phyloP scores from a whole-genome alignment of 2,797 vertebrate genomes.

The Tokudaia muenninki region DNA sequence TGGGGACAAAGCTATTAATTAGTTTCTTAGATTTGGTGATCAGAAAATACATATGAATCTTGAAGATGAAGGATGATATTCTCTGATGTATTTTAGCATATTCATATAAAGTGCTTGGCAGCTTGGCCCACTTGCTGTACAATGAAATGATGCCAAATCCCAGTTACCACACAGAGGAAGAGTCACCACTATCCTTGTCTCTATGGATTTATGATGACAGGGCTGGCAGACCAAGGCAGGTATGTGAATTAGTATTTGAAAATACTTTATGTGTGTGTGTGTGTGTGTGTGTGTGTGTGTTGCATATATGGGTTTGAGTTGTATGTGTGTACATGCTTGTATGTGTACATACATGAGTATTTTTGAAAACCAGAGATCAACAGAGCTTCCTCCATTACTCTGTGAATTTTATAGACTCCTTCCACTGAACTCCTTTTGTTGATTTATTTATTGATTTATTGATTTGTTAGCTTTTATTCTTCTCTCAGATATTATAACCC shows the following conservation, averaged over 20 bases:
- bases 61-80: not conserved
- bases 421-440: not conserved
- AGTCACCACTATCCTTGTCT: not conserved
- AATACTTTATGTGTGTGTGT: not conserved
- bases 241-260: not conserved
- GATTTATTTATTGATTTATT: not conserved
- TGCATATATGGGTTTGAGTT: not conserved
- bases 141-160: not conserved
- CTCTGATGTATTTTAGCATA: not conserved
- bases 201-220: not conserved
- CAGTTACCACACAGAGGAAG: not conserved
- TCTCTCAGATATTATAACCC: not conserved
- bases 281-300: not conserved
- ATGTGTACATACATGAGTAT: not conserved
- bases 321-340: not conserved
- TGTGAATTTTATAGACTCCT: not conserved
- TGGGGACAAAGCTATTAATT: not conserved
- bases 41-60: not conserved
- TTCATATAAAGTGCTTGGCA: not conserved
- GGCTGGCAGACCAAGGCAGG: not conserved
- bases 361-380: not conserved
- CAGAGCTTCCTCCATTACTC: not conserved
- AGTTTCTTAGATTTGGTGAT: not conserved
- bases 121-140: slow-evolving; percentile 1
- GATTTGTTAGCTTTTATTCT: not conserved